Conservation (phyloP, 2,888 invertebrate genomes). For the Odiellus spinosus region DNA sequence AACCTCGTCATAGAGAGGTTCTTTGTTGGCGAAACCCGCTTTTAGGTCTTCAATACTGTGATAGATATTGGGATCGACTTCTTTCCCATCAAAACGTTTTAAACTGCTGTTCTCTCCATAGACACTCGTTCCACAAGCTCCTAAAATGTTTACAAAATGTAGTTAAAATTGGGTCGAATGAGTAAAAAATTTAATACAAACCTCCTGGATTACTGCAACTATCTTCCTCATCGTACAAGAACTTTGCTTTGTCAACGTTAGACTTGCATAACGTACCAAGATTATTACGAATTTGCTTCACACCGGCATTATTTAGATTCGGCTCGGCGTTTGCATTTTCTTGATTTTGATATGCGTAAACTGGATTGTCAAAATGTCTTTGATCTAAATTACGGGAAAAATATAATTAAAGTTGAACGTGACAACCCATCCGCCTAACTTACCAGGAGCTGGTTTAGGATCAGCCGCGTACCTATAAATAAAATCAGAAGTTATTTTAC, state of each 20-base stretch:
- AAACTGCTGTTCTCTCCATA: constrained; percentile 10
- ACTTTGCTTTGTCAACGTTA: constrained; percentile 17
- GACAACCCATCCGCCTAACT: no score
- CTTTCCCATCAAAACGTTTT: constrained; percentile 7
- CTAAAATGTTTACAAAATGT: constrained; percentile 1
- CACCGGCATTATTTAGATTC: constrained; percentile 12
- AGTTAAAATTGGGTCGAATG: neutral
- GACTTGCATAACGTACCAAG: constrained; percentile 11
- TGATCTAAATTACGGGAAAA: constrained; percentile 9
- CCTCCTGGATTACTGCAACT: neutral
- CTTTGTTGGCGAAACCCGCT: constrained; percentile 35
- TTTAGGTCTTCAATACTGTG: constrained; percentile 52
- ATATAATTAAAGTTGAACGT: no score
- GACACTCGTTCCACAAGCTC: constrained; percentile 12
- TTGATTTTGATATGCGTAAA: constrained; percentile 17
- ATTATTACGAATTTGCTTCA: constrained; percentile 18
- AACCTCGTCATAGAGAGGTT: constrained; percentile 22
- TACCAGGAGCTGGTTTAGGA: constrained; percentile 37
- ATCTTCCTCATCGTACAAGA: constrained; percentile 11
- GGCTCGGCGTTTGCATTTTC: constrained; percentile 1
- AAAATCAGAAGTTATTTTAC: constrained; percentile 16
- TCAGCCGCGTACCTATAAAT: constrained; percentile 16
- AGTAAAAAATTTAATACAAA: neutral
- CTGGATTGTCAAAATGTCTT: constrained; percentile 21
- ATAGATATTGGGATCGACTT: constrained; percentile 42